These are phyloP conservation scores for Prolemur simus DNA, from an alignment of 2,113 vertebrate species.

Conservation along the genomic window DNA sequence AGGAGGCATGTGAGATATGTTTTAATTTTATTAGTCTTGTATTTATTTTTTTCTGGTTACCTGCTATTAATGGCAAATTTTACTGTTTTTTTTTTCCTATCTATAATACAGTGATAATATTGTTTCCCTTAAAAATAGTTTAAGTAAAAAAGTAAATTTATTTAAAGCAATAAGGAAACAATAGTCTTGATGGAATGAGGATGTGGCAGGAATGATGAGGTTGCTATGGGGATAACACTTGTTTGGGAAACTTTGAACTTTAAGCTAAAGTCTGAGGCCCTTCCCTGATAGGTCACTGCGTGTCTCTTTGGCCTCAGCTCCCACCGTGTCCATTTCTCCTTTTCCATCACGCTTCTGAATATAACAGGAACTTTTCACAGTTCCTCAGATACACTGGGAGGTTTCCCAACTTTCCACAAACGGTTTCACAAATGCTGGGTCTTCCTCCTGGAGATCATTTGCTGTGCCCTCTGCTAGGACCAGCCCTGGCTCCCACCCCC, in stretches of 20 bases:
- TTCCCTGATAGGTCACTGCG: no score
- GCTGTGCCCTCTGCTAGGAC: not conserved
- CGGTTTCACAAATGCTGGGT: not conserved
- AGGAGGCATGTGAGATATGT: not conserved
- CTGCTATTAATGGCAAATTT: not conserved
- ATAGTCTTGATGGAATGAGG: not conserved
- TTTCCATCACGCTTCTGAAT: not conserved
- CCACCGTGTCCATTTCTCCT: not conserved
- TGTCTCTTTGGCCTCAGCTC: not conserved
- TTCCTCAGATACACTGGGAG: not conserved
- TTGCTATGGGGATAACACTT: not conserved
- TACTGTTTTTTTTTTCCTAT: not conserved
- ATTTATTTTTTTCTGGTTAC: conserved; percentile 3
- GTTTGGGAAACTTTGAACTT: not conserved
- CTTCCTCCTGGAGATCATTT: not conserved
- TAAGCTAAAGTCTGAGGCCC: not conserved
- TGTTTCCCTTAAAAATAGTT: not conserved
- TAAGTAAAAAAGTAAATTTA: not conserved
- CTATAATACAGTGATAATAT: not conserved
- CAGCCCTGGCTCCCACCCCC: no score
- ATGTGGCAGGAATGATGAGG: not conserved
- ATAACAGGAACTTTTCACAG: not conserved
- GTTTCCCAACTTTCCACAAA: not conserved
- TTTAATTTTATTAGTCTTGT: not conserved
- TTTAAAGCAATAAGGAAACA: not conserved